A percentile compares a stretch with the other conserved stretches of the same genome.
These are phyloP conservation scores for Phaedon cochleariae DNA, from an alignment of 2,888 invertebrate species.

Conservation along the genomic window DNA sequence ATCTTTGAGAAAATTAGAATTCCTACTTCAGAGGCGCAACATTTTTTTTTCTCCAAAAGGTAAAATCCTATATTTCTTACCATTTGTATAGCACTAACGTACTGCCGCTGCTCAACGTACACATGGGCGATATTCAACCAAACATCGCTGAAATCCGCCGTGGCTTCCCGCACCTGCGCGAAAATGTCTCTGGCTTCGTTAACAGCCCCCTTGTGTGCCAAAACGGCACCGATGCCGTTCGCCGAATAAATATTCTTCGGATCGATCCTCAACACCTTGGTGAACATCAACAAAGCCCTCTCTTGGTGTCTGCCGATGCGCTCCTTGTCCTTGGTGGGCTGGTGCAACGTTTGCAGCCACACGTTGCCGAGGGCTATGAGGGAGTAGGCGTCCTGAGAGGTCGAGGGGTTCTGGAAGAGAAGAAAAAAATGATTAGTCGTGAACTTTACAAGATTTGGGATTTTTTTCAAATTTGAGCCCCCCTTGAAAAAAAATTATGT, in stretches of 20 bases:
- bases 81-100: constrained; percentile 98
- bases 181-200: constrained; percentile 98
- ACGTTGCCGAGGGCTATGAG: constrained; percentile 97
- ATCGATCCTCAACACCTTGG: constrained; percentile 90
- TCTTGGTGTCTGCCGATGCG: constrained; percentile 96
- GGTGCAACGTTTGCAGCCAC: constrained; percentile 96
- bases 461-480: too few species aligned
- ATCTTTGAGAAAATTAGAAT: too few species aligned
- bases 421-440: too few species aligned
- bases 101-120: constrained; percentile 97
- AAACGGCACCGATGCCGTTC: constrained; percentile 95
- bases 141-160: constrained; percentile 98
- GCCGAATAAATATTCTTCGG: constrained; percentile 98
- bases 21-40: too few species aligned
- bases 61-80: too few species aligned
- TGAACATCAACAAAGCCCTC: constrained; percentile 90
- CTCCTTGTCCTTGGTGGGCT: constrained; percentile 92
- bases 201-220: constrained; percentile 91
- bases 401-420: constrained; percentile 71
- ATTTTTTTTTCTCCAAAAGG: too few species aligned
- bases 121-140: constrained; percentile 99
- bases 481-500: too few species aligned
- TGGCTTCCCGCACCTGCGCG: constrained; percentile 97
- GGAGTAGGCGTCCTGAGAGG: constrained; percentile 92
- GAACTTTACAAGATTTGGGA: too few species aligned